phyloP scores from a whole-genome alignment of 1,140 invertebrate species.

The Hydropsyche tenuis region DNA sequence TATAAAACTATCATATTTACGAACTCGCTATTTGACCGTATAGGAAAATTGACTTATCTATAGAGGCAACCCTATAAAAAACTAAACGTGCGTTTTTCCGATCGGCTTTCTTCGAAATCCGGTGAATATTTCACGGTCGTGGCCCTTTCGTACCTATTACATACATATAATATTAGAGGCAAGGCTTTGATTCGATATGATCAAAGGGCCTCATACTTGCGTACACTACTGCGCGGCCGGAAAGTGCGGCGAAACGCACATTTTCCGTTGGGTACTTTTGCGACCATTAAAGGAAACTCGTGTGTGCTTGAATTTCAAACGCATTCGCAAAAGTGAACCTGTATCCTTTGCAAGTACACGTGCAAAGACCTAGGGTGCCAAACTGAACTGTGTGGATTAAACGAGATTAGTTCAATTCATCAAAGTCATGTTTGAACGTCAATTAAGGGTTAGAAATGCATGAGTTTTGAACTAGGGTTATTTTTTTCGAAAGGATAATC shows the following conservation, averaged over 20 bases:
- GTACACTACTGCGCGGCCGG: background rate
- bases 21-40: no score
- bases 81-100: background rate
- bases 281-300: conserved; percentile 25
- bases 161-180: conserved; percentile 34
- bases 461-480: conserved; percentile 30
- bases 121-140: conserved; percentile 18
- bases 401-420: conserved; percentile 50
- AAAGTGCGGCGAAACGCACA: conserved; percentile 25
- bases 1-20: no score
- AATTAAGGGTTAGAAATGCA: conserved; percentile 39
- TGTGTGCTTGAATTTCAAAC: conserved; percentile 36
- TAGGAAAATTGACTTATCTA: no score
- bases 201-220: conserved; percentile 38
- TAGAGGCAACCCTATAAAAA: no score
- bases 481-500: background rate
- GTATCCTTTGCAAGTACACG: no score
- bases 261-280: conserved; percentile 30
- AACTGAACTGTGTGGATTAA: conserved; percentile 37
- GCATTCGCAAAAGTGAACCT: conserved; percentile 3
- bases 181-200: conserved; percentile 49
- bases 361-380: background rate
- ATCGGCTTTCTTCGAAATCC: conserved; percentile 19
- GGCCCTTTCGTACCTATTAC: background rate
- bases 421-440: conserved; percentile 48